These are phyloP conservation scores for Eupithecia inturbata DNA, from an alignment of 2,888 invertebrate species.

Conservation along the genomic window DNA sequence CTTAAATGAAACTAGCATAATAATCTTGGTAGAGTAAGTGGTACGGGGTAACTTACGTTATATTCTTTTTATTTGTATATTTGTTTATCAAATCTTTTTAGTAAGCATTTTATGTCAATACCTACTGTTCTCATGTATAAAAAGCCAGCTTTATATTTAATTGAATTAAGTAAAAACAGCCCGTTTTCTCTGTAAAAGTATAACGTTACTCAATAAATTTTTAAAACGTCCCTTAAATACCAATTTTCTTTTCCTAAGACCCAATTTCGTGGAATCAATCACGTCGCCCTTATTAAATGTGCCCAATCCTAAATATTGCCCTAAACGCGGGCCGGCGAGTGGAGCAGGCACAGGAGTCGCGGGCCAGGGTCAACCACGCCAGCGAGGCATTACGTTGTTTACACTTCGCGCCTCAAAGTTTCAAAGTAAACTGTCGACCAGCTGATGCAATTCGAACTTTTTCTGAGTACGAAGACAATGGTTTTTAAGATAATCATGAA, in stretches of 20 bases:
- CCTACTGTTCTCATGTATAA: not conserved
- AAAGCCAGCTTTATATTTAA: not conserved
- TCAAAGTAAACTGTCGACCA: not conserved
- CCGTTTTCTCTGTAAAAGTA: conserved; percentile 11
- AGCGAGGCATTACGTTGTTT: conserved; percentile 55
- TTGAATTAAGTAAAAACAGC: not conserved
- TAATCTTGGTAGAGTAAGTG: not conserved
- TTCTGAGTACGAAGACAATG: not conserved
- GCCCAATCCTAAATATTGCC: not conserved
- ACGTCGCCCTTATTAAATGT: conserved; percentile 37
- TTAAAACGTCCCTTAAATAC: conserved; percentile 32
- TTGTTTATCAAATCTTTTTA: not conserved
- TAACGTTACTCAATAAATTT: conserved; percentile 17
- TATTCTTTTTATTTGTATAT: too few species aligned
- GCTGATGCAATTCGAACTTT: conserved; percentile 5
- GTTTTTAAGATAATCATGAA: not conserved
- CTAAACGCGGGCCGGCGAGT: conserved; percentile 51
- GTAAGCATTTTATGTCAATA: not conserved
- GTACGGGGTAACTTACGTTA: not conserved
- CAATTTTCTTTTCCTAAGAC: conserved; percentile 30
- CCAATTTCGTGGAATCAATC: conserved; percentile 34
- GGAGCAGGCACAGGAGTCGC: conserved; percentile 50
- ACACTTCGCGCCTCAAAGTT: conserved; percentile 53
- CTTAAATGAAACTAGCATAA: not conserved
- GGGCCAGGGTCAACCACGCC: conserved; percentile 56